Conservation (phyloP, 2,888 invertebrate species). For the Sepiola atlantica region DNA sequence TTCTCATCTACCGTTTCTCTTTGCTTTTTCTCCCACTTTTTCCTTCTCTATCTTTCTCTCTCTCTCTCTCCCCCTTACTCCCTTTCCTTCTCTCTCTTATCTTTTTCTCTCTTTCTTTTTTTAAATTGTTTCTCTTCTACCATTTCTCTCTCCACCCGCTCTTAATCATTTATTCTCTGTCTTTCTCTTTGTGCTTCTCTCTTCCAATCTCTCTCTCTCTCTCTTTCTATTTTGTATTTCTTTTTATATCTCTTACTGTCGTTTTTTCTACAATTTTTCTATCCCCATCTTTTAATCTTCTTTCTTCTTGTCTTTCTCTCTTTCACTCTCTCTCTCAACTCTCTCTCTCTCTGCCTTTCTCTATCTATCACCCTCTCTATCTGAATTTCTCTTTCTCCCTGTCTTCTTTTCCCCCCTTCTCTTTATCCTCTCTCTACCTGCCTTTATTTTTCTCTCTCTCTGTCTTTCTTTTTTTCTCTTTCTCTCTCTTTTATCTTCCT, state of each 20-base stretch:
- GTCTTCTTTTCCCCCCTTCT: background rate
- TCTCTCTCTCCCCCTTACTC: no score
- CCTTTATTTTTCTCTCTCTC: background rate
- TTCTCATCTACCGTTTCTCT: no score
- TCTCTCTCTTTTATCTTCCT: background rate
- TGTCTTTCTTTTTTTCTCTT: background rate
- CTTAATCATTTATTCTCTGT: background rate
- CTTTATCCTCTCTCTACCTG: background rate
- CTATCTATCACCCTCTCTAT: no score
- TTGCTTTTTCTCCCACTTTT: no score
- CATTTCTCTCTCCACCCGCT: background rate
- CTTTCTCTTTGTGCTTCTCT: rapidly evolving
- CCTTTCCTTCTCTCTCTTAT: background rate
- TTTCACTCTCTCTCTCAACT: no score
- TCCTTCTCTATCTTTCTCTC: no score
- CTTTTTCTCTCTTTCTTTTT: no score
- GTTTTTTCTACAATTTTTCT: background rate
- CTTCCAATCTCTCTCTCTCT: background rate
- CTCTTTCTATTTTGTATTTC: no score
- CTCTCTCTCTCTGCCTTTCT: no score
- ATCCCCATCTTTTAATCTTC: background rate
- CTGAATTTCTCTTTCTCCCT: no score
- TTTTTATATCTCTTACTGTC: no score
- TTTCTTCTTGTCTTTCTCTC: background rate
- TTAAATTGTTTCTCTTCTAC: background rate